Percentiles rank a stretch among this genome's conserved stretches.
These are phyloP conservation scores for Frankliniella fusca DNA, from an alignment of 2,888 invertebrate genomes.

Conservation along the genomic window DNA sequence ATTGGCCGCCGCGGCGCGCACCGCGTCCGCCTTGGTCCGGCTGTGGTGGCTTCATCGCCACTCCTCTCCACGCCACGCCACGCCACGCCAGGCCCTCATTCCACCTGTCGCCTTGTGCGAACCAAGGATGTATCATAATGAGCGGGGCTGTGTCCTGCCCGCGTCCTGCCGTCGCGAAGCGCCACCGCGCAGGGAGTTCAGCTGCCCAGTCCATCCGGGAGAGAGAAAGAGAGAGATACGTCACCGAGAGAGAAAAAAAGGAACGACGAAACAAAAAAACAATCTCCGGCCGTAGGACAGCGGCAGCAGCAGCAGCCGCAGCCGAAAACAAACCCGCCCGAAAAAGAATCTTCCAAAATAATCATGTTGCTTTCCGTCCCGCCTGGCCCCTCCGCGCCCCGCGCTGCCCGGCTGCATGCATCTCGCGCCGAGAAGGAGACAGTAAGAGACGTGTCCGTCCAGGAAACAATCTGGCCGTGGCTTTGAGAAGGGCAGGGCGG, in stretches of 20 bases:
- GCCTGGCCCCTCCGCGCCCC: neutral
- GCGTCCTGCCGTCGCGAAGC: neutral
- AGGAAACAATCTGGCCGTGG: slow-evolving; percentile 1
- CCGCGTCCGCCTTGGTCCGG: neutral
- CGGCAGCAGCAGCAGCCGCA: neutral
- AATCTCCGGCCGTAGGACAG: neutral
- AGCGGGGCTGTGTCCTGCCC: neutral
- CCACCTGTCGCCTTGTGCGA: too few species aligned
- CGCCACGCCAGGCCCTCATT: neutral
- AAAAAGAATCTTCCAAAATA: neutral
- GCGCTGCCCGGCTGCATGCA: neutral
- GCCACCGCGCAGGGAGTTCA: neutral
- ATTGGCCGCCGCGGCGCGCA: neutral
- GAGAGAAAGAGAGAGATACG: too few species aligned
- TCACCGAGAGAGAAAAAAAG: too few species aligned
- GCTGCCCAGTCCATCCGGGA: too few species aligned
- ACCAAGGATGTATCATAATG: neutral
- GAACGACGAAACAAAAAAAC: neutral
- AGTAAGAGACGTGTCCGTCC: neutral
- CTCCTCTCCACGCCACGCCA: neutral
- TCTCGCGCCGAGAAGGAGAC: neutral
- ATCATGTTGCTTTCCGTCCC: neutral
- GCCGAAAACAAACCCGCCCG: neutral
- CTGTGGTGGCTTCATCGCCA: neutral
- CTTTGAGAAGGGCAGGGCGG: neutral